Evolutionary conservation across 2,113 vertebrate species (phyloP).

Genomic region (Nesoenas mayeri): DNA sequence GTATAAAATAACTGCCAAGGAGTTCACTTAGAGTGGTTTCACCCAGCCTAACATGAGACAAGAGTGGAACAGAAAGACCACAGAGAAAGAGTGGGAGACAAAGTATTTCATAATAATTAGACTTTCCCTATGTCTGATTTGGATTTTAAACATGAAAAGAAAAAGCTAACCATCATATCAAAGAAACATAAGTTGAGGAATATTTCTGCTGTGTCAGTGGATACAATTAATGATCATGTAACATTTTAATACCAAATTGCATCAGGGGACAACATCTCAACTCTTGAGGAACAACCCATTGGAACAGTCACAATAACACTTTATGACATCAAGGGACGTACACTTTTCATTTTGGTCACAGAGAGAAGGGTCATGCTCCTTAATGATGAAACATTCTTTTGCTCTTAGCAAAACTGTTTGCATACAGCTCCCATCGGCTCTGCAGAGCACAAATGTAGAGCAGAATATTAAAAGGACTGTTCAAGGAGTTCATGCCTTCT

Average conservation of each 20-base stretch:
- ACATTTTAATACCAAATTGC: constrained; percentile 6
- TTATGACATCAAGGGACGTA: neutral
- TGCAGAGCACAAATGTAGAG: neutral
- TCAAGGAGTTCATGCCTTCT: constrained; percentile 45
- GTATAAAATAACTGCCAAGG: neutral
- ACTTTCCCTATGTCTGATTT: neutral
- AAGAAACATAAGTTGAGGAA: constrained; percentile 41
- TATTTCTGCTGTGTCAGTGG: constrained; percentile 69
- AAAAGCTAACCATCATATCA: neutral
- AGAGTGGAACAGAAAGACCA: constrained; percentile 15
- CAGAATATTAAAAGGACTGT: constrained; percentile 55
- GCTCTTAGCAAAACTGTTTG: constrained; percentile 51
- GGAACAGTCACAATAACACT: neutral
- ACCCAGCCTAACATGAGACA: constrained; percentile 11
- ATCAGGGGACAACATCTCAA: neutral
- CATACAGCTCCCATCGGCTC: neutral
- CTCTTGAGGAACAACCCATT: neutral
- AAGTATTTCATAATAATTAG: constrained; percentile 31
- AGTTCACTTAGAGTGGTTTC: neutral
- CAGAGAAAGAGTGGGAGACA: neutral
- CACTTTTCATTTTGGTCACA: constrained; percentile 22
- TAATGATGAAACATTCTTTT: constrained; percentile 43
- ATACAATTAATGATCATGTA: constrained; percentile 37
- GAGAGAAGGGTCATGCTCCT: constrained; percentile 12
- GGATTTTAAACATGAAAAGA: constrained; percentile 21